These are phyloP conservation scores for Onthophagus sagittarius DNA, from an alignment of 2,888 invertebrate species.

Conservation along the genomic window DNA sequence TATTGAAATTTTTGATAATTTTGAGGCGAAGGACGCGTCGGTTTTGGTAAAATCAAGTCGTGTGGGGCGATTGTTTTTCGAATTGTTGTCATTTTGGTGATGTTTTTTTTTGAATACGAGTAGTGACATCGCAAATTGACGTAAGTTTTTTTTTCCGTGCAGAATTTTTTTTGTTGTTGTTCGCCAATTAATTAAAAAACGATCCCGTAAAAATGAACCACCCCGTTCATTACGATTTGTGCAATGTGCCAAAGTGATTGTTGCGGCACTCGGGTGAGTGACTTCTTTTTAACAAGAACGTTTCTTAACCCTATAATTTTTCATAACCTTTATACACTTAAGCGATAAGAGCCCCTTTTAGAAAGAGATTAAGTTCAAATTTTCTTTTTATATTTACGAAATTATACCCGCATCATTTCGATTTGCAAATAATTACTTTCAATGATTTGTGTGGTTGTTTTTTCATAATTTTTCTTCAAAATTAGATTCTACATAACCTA, in stretches of 20 bases:
- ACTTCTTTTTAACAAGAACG: not conserved
- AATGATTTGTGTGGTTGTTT: too few species aligned
- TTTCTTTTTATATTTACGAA: too few species aligned
- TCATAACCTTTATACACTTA: not conserved
- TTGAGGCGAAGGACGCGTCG: not conserved
- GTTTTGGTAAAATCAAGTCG: too few species aligned
- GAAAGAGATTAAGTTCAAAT: too few species aligned
- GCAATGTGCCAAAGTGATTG: constrained; percentile 5
- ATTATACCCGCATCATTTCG: too few species aligned
- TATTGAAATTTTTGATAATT: not conserved
- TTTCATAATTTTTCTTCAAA: too few species aligned
- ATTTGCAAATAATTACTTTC: too few species aligned
- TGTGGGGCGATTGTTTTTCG: not conserved
- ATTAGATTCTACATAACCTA: too few species aligned
- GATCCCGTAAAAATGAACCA: not conserved
- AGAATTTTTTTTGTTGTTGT: not conserved
- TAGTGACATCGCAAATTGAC: constrained; percentile 12
- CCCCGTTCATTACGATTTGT: not conserved
- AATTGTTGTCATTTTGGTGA: not conserved
- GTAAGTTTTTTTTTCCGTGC: constrained; percentile 1
- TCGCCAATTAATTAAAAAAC: not conserved
- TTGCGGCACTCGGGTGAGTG: not conserved
- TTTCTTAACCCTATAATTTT: not conserved
- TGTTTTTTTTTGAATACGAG: constrained; percentile 1
- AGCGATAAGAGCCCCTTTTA: not conserved